Evolutionary conservation across 2,888 invertebrate genomes (phyloP).

Genomic region (Plagodis pulveraria): DNA sequence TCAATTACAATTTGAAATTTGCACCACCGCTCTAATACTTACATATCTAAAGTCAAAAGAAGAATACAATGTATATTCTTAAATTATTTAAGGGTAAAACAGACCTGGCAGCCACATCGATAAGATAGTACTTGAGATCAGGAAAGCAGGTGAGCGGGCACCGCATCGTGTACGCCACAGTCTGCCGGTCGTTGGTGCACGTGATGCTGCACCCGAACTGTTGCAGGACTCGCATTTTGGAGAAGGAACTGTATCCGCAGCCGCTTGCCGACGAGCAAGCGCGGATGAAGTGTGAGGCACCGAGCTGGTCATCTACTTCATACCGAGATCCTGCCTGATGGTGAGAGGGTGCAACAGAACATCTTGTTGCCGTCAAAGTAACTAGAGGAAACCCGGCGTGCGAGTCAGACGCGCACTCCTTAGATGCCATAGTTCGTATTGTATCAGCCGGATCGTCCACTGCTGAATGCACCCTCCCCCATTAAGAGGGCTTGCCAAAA

Average conservation of each 20-base stretch:
- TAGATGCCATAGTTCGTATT: too few relatives aligned
- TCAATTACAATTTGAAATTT: too few relatives aligned
- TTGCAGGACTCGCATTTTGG: slow-evolving; percentile 89
- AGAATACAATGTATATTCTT: too few relatives aligned
- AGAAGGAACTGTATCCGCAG: slow-evolving; percentile 86
- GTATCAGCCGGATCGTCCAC: too few relatives aligned
- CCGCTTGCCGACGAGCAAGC: slow-evolving; percentile 90
- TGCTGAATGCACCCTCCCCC: too few relatives aligned
- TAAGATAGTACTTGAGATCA: slow-evolving; percentile 57
- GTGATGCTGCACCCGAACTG: slow-evolving; percentile 90
- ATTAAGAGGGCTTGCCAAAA: too few relatives aligned
- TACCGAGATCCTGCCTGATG: slow-evolving; percentile 93
- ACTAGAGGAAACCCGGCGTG: too few relatives aligned
- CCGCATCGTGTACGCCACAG: slow-evolving; percentile 89
- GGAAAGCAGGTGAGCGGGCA: slow-evolving; percentile 56
- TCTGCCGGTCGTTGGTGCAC: slow-evolving; percentile 90
- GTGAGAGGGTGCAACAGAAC: slow-evolving; percentile 6
- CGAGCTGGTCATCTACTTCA: slow-evolving; percentile 90
- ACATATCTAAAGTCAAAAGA: too few relatives aligned
- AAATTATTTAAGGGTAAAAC: neutral
- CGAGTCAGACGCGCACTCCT: too few relatives aligned
- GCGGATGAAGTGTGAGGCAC: slow-evolving; percentile 92
- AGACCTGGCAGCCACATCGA: slow-evolving; percentile 66
- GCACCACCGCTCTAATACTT: too few relatives aligned
- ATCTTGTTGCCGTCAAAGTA: too few relatives aligned